These are phyloP conservation scores for Anarhynchus alexandrinus DNA, from an alignment of 2,113 vertebrate genomes.

Conservation along the genomic window DNA sequence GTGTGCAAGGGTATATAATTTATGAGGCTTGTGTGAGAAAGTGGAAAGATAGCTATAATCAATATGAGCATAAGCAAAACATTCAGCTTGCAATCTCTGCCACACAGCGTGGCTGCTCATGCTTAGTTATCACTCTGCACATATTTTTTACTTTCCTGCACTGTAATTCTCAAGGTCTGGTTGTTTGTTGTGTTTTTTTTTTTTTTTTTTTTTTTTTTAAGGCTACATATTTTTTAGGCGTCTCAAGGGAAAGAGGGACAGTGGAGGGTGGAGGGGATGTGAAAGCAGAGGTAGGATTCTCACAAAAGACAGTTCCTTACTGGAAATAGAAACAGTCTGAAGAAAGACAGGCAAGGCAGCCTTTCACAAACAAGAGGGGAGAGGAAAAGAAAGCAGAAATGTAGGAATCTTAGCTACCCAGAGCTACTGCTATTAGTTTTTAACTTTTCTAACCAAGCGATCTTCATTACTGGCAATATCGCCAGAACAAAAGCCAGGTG, in stretches of 20 bases:
- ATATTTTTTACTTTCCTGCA: neutral
- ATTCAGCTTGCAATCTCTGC: slow-evolving; percentile 21
- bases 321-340: neutral
- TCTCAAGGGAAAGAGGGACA: neutral
- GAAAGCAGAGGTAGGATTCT: neutral
- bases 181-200: neutral
- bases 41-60: slow-evolving; percentile 13
- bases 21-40: neutral
- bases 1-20: slow-evolving; percentile 11
- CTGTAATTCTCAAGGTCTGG: neutral
- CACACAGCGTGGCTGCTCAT: neutral
- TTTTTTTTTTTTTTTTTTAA: neutral
- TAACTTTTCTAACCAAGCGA: neutral
- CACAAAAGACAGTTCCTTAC: neutral
- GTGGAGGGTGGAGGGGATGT: neutral
- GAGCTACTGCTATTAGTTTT: neutral
- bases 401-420: neutral
- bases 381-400: neutral
- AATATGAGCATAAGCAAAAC: slow-evolving; percentile 11
- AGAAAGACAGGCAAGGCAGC: neutral
- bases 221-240: neutral
- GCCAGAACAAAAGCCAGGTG: neutral
- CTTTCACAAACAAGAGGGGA: neutral
- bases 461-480: neutral
- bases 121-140: slow-evolving; percentile 1